Evolutionary conservation across 2,113 vertebrate species (phyloP).

Genomic region (Tychaedon coryphoeus): DNA sequence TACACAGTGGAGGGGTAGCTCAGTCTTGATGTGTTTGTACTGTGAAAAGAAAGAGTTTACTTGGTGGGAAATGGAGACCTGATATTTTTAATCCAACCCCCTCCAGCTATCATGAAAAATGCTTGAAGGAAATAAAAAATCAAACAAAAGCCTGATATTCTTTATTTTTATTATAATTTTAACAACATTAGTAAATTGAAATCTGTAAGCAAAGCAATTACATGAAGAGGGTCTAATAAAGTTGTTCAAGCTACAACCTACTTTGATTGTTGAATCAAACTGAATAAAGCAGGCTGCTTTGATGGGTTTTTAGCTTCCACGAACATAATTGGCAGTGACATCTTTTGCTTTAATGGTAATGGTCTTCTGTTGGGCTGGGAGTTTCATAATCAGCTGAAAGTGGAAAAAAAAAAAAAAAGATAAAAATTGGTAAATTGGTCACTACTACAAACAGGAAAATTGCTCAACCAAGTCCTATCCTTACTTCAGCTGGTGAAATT

Average conservation of each 20-base stretch:
- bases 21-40: background rate
- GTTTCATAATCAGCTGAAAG: constrained; percentile 69
- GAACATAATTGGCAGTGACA: constrained; percentile 16
- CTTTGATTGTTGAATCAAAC: constrained; percentile 50
- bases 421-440: background rate
- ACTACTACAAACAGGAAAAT: background rate
- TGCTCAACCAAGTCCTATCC: background rate
- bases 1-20: background rate
- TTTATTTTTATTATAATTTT: constrained; percentile 31
- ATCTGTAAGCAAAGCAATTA: constrained; percentile 67
- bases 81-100: background rate
- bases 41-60: background rate
- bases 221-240: constrained; percentile 42
- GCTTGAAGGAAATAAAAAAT: background rate
- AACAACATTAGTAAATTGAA: constrained; percentile 40
- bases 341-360: constrained; percentile 4
- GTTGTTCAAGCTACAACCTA: constrained; percentile 68
- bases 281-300: constrained; percentile 46
- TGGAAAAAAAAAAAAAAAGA: background rate
- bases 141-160: background rate
- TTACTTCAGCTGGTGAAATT: background rate
- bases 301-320: constrained; percentile 30
- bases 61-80: background rate
- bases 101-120: background rate
- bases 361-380: constrained; percentile 27